Conservation (phyloP, 2,797 vertebrate genomes). For the Tadarida brasiliensis region DNA sequence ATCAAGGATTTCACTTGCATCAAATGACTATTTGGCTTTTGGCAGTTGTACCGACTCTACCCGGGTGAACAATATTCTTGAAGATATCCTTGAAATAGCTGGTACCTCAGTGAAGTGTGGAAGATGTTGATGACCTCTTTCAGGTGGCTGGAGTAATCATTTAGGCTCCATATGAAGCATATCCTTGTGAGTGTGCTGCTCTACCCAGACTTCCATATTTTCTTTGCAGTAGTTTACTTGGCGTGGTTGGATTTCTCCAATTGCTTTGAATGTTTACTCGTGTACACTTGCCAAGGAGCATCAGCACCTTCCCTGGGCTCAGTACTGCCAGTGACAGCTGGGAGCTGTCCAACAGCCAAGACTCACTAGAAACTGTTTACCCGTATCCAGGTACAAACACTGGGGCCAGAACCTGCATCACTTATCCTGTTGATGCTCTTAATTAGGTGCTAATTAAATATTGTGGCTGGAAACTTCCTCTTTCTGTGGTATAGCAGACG, state of each 20-base stretch:
- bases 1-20: conserved; percentile 62
- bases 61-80: conserved; percentile 5
- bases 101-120: background rate
- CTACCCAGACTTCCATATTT: background rate
- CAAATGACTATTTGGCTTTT: conserved; percentile 52
- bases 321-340: conserved; percentile 56
- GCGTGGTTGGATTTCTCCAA: conserved; percentile 18
- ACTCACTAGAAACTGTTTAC: conserved; percentile 63
- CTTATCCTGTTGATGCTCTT: conserved; percentile 66
- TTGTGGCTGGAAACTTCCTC: conserved; percentile 61
- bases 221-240: background rate
- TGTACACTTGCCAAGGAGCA: conserved; percentile 49
- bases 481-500: conserved; percentile 49
- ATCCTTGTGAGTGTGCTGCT: background rate
- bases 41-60: conserved; percentile 13
- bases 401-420: conserved; percentile 63
- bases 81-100: conserved; percentile 15
- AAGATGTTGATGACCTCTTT: background rate
- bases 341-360: conserved; percentile 77
- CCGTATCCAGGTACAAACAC: conserved; percentile 73
- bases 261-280: conserved; percentile 25
- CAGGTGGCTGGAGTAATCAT: background rate
- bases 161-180: background rate
- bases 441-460: conserved; percentile 79
- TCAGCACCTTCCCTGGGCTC: conserved; percentile 49